phyloP scores from a whole-genome alignment of 1,140 invertebrate species.

The Forficula auricularia region DNA sequence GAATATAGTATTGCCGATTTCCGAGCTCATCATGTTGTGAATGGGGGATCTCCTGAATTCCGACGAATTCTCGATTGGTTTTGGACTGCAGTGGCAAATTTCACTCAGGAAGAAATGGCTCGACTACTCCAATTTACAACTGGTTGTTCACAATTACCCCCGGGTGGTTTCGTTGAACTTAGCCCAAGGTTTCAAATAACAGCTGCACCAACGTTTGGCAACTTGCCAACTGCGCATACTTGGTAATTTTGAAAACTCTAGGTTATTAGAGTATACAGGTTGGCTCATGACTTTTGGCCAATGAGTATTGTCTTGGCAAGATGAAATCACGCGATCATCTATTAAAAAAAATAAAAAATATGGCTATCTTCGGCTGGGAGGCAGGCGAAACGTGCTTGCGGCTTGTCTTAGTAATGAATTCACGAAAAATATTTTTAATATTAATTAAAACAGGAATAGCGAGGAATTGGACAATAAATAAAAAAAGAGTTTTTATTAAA shows the following conservation, averaged over 20 bases:
- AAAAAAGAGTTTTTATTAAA: too few relatives aligned
- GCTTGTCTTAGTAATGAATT: background rate
- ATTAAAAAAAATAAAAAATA: background rate
- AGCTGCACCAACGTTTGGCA: constrained; percentile 71
- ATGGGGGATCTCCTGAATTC: constrained; percentile 68
- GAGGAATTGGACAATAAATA: too few relatives aligned
- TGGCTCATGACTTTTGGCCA: background rate
- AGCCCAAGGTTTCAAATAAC: constrained; percentile 83
- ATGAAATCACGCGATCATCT: background rate
- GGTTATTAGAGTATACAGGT: too few relatives aligned
- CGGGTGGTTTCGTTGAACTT: constrained; percentile 71
- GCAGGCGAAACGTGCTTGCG: too few relatives aligned
- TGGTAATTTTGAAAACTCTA: constrained; percentile 59
- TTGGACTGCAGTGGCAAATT: constrained; percentile 82
- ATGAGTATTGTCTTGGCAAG: background rate
- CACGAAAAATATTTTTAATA: background rate
- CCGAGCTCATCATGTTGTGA: constrained; percentile 69
- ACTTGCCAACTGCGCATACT: constrained; percentile 81
- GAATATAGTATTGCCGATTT: constrained; percentile 82
- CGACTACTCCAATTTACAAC: constrained; percentile 91
- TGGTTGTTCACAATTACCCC: constrained; percentile 76
- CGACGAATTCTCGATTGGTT: constrained; percentile 77
- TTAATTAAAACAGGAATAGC: too few relatives aligned
- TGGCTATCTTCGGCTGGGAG: background rate
- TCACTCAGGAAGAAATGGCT: constrained; percentile 85